Percentiles rank a stretch among this genome's conserved stretches.
Conservation (phyloP, 2,888 invertebrate species). For the Atherix ibis region DNA sequence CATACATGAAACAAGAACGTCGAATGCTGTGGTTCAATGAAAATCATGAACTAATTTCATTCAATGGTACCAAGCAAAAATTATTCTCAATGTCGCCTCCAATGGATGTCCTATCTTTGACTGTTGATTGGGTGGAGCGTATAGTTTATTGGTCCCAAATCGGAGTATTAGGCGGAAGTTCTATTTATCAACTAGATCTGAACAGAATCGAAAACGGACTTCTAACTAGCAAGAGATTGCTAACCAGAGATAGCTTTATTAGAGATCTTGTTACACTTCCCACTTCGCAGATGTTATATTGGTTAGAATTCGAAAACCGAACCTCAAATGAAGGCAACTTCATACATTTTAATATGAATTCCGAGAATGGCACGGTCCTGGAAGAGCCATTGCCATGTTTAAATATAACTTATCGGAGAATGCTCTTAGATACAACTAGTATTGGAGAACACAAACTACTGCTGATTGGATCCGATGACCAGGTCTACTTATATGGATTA, state of each 20-base stretch:
- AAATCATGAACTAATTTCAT: conserved; percentile 28
- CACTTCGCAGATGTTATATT: conserved; percentile 53
- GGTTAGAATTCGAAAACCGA: conserved; percentile 44
- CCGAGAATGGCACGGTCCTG: background rate
- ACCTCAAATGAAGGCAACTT: conserved; percentile 14
- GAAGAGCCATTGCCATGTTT: too few species aligned
- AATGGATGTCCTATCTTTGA: conserved; percentile 48
- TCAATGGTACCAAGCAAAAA: conserved; percentile 31
- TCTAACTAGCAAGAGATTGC: conserved; percentile 35
- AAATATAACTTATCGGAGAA: conserved; percentile 5
- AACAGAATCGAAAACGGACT: conserved; percentile 41
- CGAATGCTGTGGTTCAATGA: conserved; percentile 67
- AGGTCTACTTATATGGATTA: conserved; percentile 21
- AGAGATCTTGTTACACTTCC: conserved; percentile 60
- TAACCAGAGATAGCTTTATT: conserved; percentile 39
- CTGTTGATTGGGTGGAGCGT: conserved; percentile 77
- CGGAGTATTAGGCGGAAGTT: conserved; percentile 34
- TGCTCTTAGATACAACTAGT: conserved; percentile 9
- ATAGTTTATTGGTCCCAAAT: conserved; percentile 68
- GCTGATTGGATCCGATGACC: conserved; percentile 12
- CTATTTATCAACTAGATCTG: conserved; percentile 49
- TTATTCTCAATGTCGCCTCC: conserved; percentile 39
- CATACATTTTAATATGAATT: conserved; percentile 15
- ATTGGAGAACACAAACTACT: conserved; percentile 8
- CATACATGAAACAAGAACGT: conserved; percentile 51